Evolutionary conservation across 2,888 invertebrate species (phyloP), one percentile per base, ranked within the genome.

Genomic region (Ormia ochracea): DNA sequence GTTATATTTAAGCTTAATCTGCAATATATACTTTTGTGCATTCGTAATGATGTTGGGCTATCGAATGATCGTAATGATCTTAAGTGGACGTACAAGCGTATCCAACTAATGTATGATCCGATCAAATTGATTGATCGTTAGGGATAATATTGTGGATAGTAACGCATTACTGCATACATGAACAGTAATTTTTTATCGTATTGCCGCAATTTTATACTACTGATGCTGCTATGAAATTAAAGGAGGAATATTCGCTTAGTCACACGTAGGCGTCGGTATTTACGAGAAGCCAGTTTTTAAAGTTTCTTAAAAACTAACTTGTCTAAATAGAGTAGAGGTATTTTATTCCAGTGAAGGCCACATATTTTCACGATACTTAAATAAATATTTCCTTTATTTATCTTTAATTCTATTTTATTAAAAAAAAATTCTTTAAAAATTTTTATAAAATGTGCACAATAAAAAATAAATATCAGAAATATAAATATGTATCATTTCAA

Each of bases 61-160:
- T 26, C 69, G 61, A 41, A 66, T 61, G n/a, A n/a, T n/a, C n/a
- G n/a, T n/a, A n/a, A 58, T 50, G 69, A 41, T 48, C 66, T 66
- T 23, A 58, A 58, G 38, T 74, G 66, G 21, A n/a, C 38, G 14
- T 33, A n/a, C 38, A 61, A 72, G 31, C 33, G 72, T 72, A 63
- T 43, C 61, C 52, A 63, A 63, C 52, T 63, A 26, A 72, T 63
- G 66, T 58, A 70, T 54, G 72, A 80, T 80, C 76, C 61, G 80
- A 73, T 80, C 80, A 78, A 83, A 82, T 84, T 85, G 85, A 86
- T 86, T 85, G 85, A 85, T 86, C 84, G 84, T 82, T 81, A 81
- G 77, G 84, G 83, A 85, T 85, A 83, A 84, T 81, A 74, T 70
- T 76, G 79, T 82, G 80, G 82, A 81, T 82, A 77, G 82, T 82